These are phyloP conservation scores for Stenurella melanura DNA, from an alignment of 2,888 invertebrate genomes.

Conservation along the genomic window DNA sequence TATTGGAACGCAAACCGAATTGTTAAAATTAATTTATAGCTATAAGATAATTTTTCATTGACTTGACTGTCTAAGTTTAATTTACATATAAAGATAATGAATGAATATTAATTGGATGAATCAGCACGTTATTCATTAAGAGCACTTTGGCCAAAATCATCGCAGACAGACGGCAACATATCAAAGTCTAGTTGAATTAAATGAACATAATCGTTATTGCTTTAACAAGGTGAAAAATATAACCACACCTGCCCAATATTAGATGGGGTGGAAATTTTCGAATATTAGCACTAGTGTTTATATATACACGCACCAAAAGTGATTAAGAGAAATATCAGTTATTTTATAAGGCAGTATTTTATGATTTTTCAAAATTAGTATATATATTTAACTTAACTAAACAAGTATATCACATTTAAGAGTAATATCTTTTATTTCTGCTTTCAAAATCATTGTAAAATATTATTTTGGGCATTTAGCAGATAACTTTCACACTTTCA, in stretches of 20 bases:
- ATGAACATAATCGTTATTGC: conserved; percentile 54
- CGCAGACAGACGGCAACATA: conserved; percentile 52
- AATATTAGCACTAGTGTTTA: not conserved
- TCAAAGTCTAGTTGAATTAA: conserved; percentile 57
- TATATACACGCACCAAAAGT: not conserved
- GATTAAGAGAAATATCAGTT: too few species aligned
- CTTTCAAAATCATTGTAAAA: too few species aligned
- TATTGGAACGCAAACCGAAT: not conserved
- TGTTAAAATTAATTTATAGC: not conserved
- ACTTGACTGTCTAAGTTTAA: not conserved
- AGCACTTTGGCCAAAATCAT: conserved; percentile 50
- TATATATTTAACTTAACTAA: too few species aligned
- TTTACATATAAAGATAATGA: conserved; percentile 7
- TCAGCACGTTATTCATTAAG: conserved; percentile 57
- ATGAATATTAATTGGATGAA: conserved; percentile 43
- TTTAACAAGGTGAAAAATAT: conserved; percentile 50
- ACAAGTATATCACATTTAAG: too few species aligned
- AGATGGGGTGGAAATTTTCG: not conserved
- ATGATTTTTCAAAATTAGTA: too few species aligned
- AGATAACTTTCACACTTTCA: too few species aligned
- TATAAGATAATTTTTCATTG: not conserved
- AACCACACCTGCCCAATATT: conserved; percentile 50
- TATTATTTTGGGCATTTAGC: too few species aligned
- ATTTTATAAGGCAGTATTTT: too few species aligned
- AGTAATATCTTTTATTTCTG: too few species aligned